phyloP scores from a whole-genome alignment of 64 coral and sea anemone genomes.

The Montipora efflorescens region DNA sequence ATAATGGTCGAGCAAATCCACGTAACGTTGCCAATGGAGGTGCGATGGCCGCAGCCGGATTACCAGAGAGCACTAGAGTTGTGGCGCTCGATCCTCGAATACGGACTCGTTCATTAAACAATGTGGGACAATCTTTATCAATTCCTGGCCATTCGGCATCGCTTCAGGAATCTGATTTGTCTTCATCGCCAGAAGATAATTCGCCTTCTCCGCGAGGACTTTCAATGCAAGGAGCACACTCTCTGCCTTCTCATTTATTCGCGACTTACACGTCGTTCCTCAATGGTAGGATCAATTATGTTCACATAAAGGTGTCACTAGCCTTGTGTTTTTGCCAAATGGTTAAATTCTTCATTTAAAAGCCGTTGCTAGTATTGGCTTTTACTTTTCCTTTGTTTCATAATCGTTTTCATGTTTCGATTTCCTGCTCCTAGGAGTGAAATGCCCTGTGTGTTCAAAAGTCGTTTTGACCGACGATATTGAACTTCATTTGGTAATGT shows the following conservation, averaged over 20 bases:
- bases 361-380: background rate
- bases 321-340: background rate
- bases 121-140: conserved; percentile 79
- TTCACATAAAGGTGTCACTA: background rate
- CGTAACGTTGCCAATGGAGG: conserved; percentile 63
- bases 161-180: conserved; percentile 91
- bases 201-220: conserved; percentile 69
- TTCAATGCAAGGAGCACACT: conserved; percentile 81
- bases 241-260: conserved; percentile 87
- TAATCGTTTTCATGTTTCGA: background rate
- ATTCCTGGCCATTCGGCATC: conserved; percentile 85
- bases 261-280: conserved; percentile 80
- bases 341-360: conserved; percentile 11
- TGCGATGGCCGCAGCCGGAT: conserved; percentile 55
- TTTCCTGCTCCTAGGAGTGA: conserved; percentile 82
- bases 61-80: conserved; percentile 79
- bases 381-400: conserved; percentile 11
- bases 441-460: conserved; percentile 98
- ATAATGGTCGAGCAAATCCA: conserved; percentile 74
- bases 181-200: conserved; percentile 84
- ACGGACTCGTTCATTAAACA: conserved; percentile 90
- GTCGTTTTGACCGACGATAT: conserved; percentile 91
- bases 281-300: conserved; percentile 69
- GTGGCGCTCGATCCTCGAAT: conserved; percentile 87
- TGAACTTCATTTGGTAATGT: conserved; percentile 97